These are phyloP conservation scores for Hemiscyllium ocellatum DNA, from an alignment of 2,113 vertebrate species.

Conservation along the genomic window DNA sequence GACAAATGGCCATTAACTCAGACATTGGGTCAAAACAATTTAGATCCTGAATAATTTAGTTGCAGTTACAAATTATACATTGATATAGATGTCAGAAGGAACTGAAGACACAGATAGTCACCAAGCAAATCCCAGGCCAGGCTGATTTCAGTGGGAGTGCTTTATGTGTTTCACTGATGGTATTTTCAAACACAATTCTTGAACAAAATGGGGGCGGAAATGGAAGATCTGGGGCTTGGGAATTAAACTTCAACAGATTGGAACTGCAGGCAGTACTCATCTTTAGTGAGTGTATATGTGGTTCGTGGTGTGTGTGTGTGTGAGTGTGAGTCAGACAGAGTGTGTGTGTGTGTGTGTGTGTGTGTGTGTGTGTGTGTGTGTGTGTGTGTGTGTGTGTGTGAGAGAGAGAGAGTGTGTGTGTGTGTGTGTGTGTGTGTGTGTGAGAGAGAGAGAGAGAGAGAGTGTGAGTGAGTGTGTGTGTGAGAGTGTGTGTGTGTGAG, in stretches of 20 bases:
- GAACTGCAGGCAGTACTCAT: neutral
- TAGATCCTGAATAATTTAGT: neutral
- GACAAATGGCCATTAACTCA: neutral
- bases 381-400: too few species aligned
- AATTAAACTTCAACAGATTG: neutral
- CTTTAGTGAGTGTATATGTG: neutral
- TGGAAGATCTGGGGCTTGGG: neutral
- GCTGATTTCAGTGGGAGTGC: neutral
- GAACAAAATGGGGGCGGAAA: neutral
- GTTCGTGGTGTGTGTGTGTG: too few species aligned
- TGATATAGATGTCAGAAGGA: neutral
- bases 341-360: too few species aligned
- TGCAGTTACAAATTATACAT: neutral
- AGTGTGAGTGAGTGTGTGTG: too few species aligned
- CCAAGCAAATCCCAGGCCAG: neutral
- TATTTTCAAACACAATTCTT: neutral
- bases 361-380: too few species aligned
- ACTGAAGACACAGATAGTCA: neutral
- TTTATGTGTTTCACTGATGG: neutral
- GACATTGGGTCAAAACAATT: neutral
- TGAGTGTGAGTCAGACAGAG: too few species aligned
- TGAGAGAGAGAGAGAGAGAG: too few species aligned
- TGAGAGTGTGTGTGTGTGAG: too few species aligned
- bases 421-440: too few species aligned
- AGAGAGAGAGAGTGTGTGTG: too few species aligned